phyloP scores from a whole-genome alignment of 2,113 vertebrate species.

The Amazona guildingii region DNA sequence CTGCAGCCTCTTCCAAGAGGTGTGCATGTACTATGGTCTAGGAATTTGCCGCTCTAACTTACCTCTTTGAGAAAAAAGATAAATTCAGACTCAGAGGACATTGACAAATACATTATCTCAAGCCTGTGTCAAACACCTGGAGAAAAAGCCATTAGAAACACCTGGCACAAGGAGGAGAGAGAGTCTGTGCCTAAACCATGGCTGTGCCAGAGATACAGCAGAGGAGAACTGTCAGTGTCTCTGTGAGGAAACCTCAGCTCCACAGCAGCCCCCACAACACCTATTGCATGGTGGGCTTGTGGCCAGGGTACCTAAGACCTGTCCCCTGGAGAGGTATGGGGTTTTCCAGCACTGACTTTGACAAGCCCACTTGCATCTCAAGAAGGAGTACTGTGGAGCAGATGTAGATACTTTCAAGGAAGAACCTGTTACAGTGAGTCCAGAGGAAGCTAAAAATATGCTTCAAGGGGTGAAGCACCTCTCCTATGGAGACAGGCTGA shows the following conservation, averaged over 20 bases:
- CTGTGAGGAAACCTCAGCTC: background rate
- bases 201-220: background rate
- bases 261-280: background rate
- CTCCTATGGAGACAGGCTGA: background rate
- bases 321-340: background rate
- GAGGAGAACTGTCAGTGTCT: rapidly evolving
- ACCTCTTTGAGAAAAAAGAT: background rate
- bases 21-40: rapidly evolving
- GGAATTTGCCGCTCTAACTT: background rate
- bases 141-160: background rate
- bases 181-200: too few species aligned
- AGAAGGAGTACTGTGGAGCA: background rate
- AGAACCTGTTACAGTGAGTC: background rate
- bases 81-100: background rate
- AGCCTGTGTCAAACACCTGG: background rate
- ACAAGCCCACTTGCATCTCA: rapidly evolving
- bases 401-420: background rate
- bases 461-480: background rate
- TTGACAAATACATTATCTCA: background rate
- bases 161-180: rapidly evolving
- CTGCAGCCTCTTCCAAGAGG: background rate
- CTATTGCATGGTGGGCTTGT: rapidly evolving
- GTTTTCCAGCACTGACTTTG: background rate
- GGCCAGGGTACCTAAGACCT: background rate
- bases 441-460: background rate